A percentile compares a stretch with the other conserved stretches of the same genome.
phyloP scores from a whole-genome alignment of 2,888 invertebrate genomes.

The Zaprionus obscuricornis region DNA sequence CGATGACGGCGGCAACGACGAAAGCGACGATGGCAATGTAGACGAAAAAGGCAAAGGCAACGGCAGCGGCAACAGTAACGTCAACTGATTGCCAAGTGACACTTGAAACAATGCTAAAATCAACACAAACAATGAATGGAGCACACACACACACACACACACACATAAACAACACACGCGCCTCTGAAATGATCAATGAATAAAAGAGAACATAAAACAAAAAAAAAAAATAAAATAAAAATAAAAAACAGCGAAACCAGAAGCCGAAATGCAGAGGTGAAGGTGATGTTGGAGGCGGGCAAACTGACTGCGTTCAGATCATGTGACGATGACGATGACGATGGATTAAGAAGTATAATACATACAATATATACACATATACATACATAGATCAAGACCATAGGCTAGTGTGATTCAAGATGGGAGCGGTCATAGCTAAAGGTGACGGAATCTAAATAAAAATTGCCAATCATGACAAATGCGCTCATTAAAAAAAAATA shows the following conservation, averaged over 20 bases:
- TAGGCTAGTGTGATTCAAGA: conserved; percentile 39
- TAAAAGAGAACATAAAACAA: conserved; percentile 14
- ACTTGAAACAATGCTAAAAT: conserved; percentile 35
- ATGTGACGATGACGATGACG: conserved; percentile 39
- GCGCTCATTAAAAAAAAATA: conserved; percentile 20
- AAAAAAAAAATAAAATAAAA: background rate
- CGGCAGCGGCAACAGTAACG: conserved; percentile 15
- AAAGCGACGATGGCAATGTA: conserved; percentile 27
- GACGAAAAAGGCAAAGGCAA: conserved; percentile 4
- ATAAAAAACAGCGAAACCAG: conserved; percentile 18
- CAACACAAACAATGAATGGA: conserved; percentile 51
- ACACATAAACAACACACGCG: conserved; percentile 1
- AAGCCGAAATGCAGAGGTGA: no score
- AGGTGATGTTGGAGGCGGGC: no score
- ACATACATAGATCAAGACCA: background rate
- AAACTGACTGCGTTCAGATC: conserved; percentile 22
- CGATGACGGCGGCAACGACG: conserved; percentile 12
- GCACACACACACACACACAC: conserved; percentile 15
- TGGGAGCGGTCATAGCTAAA: conserved; percentile 12
- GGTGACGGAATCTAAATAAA: conserved; percentile 32
- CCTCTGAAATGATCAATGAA: conserved; percentile 42
- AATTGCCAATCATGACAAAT: conserved; percentile 6
- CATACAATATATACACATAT: background rate
- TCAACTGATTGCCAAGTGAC: conserved; percentile 52
- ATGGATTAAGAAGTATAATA: no score